phyloP scores from a whole-genome alignment of 2,113 vertebrate species.

The Sander vitreus region DNA sequence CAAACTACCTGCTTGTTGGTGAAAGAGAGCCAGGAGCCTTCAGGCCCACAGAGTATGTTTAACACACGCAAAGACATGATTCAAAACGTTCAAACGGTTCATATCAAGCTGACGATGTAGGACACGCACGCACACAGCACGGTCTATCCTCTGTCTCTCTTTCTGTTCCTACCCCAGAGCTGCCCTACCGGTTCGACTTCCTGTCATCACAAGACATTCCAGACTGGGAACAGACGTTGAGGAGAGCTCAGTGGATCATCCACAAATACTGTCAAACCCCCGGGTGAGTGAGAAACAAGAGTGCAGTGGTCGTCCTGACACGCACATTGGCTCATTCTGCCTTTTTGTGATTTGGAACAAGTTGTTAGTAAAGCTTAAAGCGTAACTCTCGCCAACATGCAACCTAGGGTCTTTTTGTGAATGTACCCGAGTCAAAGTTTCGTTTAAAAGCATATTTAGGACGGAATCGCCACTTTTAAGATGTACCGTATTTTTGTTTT shows the following conservation, averaged over 20 bases:
- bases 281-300: conserved; percentile 81
- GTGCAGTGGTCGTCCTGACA: not conserved
- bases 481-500: too few species aligned
- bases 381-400: too few species aligned
- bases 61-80: not conserved
- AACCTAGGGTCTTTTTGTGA: too few species aligned
- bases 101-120: conserved; percentile 36
- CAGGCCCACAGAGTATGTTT: conserved; percentile 90
- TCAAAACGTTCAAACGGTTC: conserved; percentile 19
- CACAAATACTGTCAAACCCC: conserved; percentile 90
- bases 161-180: conserved; percentile 79
- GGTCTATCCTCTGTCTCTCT: conserved; percentile 11
- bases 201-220: conserved; percentile 89
- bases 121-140: too few species aligned
- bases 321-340: not conserved
- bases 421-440: too few species aligned
- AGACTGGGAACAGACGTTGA: conserved; percentile 91
- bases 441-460: too few species aligned
- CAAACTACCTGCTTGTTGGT: conserved; percentile 96
- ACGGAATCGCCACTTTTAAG: too few species aligned
- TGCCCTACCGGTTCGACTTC: conserved; percentile 96
- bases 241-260: conserved; percentile 95
- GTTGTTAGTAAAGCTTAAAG: not conserved
- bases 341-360: not conserved
- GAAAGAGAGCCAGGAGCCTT: conserved; percentile 88